Conservation (phyloP, 2,113 vertebrate genomes). For the Lepisosteus osseus region DNA sequence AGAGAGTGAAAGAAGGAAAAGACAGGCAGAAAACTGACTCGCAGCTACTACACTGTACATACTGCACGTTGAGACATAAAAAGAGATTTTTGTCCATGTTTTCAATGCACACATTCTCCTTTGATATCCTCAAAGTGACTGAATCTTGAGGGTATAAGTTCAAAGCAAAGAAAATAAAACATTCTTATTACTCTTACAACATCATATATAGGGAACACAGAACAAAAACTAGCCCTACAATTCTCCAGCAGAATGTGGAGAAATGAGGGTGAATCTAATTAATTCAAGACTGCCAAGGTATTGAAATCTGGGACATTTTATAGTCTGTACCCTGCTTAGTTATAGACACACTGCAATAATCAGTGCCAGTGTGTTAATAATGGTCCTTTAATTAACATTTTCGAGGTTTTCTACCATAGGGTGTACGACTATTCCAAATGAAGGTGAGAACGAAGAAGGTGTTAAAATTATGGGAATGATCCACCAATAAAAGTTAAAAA, state of each 20-base stretch:
- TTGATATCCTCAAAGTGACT: slow-evolving; percentile 49
- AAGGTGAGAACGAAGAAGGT: slow-evolving; percentile 15
- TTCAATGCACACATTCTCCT: slow-evolving; percentile 9
- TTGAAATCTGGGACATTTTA: too few species aligned
- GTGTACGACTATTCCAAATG: background rate
- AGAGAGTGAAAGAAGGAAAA: background rate
- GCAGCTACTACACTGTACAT: too few species aligned
- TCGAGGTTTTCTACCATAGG: too few species aligned
- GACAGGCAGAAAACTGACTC: too few species aligned
- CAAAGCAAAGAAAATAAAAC: slow-evolving; percentile 34
- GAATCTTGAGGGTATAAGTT: slow-evolving; percentile 38
- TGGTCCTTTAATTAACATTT: too few species aligned
- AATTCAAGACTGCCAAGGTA: too few species aligned
- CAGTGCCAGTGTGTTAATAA: too few species aligned
- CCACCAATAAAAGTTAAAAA: slow-evolving; percentile 21
- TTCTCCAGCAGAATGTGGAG: too few species aligned
- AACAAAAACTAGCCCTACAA: slow-evolving; percentile 12
- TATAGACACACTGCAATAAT: too few species aligned
- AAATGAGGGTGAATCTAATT: too few species aligned
- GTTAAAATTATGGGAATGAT: background rate
- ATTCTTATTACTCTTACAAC: slow-evolving; percentile 59
- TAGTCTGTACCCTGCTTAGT: too few species aligned
- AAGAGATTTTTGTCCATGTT: slow-evolving; percentile 34
- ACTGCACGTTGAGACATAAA: slow-evolving; percentile 9
- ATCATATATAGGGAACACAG: slow-evolving; percentile 23